A percentile compares a stretch with the other conserved stretches of the same genome.
Conservation (phyloP, 2,113 vertebrate species). For the Panthera tigris region DNA sequence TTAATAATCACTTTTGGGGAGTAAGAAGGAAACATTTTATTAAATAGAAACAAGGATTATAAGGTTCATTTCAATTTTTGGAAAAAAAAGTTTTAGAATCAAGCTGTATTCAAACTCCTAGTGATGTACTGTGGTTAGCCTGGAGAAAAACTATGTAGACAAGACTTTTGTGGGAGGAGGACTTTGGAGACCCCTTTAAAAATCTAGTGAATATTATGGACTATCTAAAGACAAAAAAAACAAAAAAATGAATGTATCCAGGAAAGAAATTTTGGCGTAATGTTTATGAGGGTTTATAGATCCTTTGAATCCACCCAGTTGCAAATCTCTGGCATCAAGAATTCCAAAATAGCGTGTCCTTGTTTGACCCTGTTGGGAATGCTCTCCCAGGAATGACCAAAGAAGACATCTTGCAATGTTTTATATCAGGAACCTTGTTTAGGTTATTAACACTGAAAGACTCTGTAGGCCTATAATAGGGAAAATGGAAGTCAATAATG, state of each 20-base stretch:
- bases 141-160: neutral
- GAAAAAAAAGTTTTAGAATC: neutral
- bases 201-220: neutral
- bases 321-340: neutral
- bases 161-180: neutral
- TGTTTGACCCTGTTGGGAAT: slow-evolving; percentile 20
- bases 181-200: neutral
- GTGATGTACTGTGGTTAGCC: neutral
- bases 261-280: neutral
- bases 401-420: slow-evolving; percentile 8
- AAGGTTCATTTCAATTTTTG: neutral
- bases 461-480: neutral
- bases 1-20: slow-evolving; percentile 21
- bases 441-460: slow-evolving; percentile 31
- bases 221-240: neutral
- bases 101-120: neutral
- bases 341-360: slow-evolving; percentile 25
- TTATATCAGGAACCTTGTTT: slow-evolving; percentile 46
- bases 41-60: slow-evolving; percentile 26
- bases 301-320: neutral
- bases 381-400: slow-evolving; percentile 38
- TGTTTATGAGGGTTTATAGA: neutral
- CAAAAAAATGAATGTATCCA: neutral
- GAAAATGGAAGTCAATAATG: slow-evolving; percentile 1
- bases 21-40: neutral